A percentile compares a stretch with the other conserved stretches of the same genome.
Conservation (phyloP, 1,140 invertebrate species). For the Samia ricini region DNA sequence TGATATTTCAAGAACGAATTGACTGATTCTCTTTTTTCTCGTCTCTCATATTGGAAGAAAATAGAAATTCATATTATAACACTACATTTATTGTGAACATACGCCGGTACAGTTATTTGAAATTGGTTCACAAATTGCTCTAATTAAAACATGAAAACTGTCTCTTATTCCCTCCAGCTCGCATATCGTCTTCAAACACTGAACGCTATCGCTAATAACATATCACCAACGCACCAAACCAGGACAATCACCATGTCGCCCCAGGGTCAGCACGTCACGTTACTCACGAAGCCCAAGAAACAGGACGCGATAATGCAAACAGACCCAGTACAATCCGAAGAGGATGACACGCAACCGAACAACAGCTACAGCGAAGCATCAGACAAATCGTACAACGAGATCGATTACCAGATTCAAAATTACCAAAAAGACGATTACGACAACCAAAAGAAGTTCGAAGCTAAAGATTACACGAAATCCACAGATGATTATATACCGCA, state of each 20-base stretch:
- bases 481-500: conserved; percentile 58
- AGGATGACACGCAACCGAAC: conserved; percentile 47
- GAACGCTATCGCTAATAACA: conserved; percentile 30
- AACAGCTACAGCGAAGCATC: conserved; percentile 43
- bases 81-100: too few species aligned
- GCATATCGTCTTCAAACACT: conserved; percentile 48
- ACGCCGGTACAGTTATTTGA: too few species aligned
- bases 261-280: not conserved
- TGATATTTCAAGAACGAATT: too few species aligned
- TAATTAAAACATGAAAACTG: not conserved
- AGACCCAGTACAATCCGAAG: conserved; percentile 53
- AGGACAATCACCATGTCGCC: not conserved
- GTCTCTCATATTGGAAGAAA: too few species aligned
- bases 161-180: conserved; percentile 34
- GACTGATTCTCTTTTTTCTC: too few species aligned
- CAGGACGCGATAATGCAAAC: conserved; percentile 71
- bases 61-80: too few species aligned
- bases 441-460: conserved; percentile 35
- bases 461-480: conserved; percentile 55
- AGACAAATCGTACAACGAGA: conserved; percentile 32
- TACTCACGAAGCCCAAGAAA: conserved; percentile 45
- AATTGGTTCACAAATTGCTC: not conserved
- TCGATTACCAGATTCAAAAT: conserved; percentile 2
- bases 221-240: conserved; percentile 24
- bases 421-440: conserved; percentile 25